phyloP scores from a whole-genome alignment of 2,797 vertebrate species.

The Mycteria americana region DNA sequence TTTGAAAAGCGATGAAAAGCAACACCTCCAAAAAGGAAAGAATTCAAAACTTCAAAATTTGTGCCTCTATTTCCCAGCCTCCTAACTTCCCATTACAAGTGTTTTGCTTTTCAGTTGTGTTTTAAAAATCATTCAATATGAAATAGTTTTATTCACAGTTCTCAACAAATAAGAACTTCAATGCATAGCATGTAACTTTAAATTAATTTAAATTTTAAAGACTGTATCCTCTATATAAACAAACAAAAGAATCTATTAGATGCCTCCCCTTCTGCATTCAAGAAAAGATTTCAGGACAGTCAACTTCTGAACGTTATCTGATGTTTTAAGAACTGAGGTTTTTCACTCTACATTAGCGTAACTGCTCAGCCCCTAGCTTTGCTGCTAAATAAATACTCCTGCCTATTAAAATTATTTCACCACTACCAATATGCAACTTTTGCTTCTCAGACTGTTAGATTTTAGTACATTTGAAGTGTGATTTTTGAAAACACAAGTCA shows the following conservation, averaged over 20 bases:
- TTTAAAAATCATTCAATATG: background rate
- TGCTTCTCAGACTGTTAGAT: background rate
- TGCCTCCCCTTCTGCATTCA: background rate
- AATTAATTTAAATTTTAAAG: background rate
- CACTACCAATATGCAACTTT: background rate
- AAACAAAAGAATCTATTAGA: background rate
- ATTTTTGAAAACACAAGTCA: background rate
- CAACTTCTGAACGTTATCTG: background rate
- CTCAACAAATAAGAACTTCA: background rate
- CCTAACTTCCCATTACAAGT: background rate
- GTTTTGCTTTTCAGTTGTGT: background rate
- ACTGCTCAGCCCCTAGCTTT: background rate
- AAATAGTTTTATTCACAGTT: background rate
- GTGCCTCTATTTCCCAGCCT: background rate
- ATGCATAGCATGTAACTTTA: background rate
- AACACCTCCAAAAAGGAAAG: background rate
- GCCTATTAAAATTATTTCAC: background rate
- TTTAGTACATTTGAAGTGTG: background rate
- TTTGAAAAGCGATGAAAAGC: background rate
- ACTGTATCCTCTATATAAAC: background rate
- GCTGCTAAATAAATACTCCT: background rate
- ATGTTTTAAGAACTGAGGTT: background rate
- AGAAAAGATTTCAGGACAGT: background rate
- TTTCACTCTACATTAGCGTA: background rate
- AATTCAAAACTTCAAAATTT: background rate